These are phyloP conservation scores for Todiramphus saurophagus DNA, from an alignment of 2,113 vertebrate genomes.

Conservation along the genomic window DNA sequence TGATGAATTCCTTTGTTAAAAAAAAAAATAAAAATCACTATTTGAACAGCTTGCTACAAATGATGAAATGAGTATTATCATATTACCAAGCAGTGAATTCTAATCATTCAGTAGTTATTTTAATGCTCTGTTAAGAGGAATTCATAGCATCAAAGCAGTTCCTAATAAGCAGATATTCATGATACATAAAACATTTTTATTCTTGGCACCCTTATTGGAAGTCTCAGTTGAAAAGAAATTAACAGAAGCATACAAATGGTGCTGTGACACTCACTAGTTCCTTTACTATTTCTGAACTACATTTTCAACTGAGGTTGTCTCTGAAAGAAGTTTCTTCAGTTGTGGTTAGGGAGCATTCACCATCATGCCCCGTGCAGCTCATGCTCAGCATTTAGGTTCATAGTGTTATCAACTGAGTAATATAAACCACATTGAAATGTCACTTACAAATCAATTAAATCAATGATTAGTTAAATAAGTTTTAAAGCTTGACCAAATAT, in stretches of 20 bases:
- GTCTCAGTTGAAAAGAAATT: neutral
- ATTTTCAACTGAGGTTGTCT: neutral
- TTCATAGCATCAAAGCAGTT: neutral
- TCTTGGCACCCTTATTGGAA: neutral
- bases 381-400: neutral
- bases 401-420: neutral
- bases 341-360: neutral
- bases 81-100: neutral
- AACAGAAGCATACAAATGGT: neutral
- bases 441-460: neutral
- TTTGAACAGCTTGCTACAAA: neutral
- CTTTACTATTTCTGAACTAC: neutral
- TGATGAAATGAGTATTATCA: neutral
- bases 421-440: neutral
- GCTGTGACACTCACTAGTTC: neutral
- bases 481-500: neutral
- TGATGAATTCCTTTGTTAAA: neutral
- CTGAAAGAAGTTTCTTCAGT: neutral
- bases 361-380: rapidly evolving
- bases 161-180: neutral
- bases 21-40: neutral
- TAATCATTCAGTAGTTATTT: neutral
- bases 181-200: neutral
- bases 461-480: neutral
- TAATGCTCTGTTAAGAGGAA: neutral